A percentile compares a stretch with the other conserved stretches of the same genome.
Evolutionary conservation across 2,113 vertebrate species (phyloP).

Genomic region (Podarcis cretensis): DNA sequence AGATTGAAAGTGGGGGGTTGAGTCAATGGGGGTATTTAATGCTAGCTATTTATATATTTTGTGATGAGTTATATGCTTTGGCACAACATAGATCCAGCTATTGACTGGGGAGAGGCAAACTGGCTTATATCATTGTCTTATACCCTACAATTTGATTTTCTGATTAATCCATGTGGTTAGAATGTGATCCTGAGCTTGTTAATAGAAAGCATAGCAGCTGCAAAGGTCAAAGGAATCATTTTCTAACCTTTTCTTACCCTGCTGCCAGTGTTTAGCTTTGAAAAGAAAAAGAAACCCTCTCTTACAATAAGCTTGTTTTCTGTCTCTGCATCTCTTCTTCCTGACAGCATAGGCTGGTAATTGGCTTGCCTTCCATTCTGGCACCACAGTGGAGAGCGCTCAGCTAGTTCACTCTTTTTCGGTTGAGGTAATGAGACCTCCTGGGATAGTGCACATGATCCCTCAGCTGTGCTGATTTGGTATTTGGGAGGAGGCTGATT

Average conservation of each 20-base stretch:
- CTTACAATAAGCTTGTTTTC: not conserved
- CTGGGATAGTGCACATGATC: accelerated
- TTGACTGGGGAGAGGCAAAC: conserved; percentile 18
- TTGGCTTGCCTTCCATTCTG: conserved; percentile 1
- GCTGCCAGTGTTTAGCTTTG: conserved; percentile 22
- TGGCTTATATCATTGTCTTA: conserved; percentile 37
- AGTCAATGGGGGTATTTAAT: not conserved
- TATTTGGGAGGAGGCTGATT: conserved; percentile 16
- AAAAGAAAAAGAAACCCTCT: not conserved
- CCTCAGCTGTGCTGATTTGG: not conserved
- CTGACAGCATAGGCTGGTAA: conserved; percentile 31
- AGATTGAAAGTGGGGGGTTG: not conserved
- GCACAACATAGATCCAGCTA: not conserved
- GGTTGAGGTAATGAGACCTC: conserved; percentile 36
- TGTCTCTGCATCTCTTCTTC: conserved; percentile 31
- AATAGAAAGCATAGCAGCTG: conserved; percentile 47
- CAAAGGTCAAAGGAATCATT: conserved; percentile 59
- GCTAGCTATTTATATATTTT: not conserved
- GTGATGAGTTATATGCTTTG: not conserved
- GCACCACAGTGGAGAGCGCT: accelerated
- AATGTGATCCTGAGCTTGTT: conserved; percentile 24
- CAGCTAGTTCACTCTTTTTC: not conserved
- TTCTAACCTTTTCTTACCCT: conserved; percentile 47
- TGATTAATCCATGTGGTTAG: conserved; percentile 57
- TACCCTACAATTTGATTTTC: conserved; percentile 28